Evolutionary conservation across 1,140 invertebrate genomes (phyloP), one percentile per base, ranked within the genome.

Genomic region (Panagrolaimus sp.): DNA sequence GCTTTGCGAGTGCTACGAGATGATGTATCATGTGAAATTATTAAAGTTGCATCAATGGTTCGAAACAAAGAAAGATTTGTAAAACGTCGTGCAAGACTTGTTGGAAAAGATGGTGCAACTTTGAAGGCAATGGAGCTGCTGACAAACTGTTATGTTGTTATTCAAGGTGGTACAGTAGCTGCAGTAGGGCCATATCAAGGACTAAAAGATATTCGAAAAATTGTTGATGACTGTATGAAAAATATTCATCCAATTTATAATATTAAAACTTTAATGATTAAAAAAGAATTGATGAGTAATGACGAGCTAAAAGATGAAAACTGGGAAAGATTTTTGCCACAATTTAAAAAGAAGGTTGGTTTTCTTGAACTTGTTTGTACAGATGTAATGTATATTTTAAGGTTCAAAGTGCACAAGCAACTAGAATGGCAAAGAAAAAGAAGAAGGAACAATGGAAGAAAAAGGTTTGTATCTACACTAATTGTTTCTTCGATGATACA

Each of bases 191-290:
- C 95, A 25, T 92, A 96, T 80, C 92, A 90, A 86, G 96, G 96
- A 13, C 84, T 99, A 5, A 89, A 91, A 76, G 91, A 97, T 84
- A 88, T 89, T 0, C 85, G 93, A 71, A 88, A 90, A 80, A 92
- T 99, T 78, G 92, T 93, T 7, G 89, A 92, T 82, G 95, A 99
- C 77, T 96, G 92, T 2, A 97, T 99, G 93, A 93, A 93, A 80
- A 99, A 99, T 83, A 89, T 98, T 69, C 96, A 99, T 87, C 96
- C 96, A n/a, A 94, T 98, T 82, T 98, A 98, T 82, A 96, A 96
- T 80, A 95, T 99, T 0, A 98, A 98, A 81, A 90, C 91, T 16
- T 84, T 99, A 11, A 98, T 98, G 94, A 96, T 98, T 57, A 98
- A 98, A 84, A 87, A 89, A 78, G 94, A 98, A 86, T 84, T 99